Base-by-base conservation (phyloP, 2,797 vertebrate genomes). In the Anabas testudineus region DNA sequence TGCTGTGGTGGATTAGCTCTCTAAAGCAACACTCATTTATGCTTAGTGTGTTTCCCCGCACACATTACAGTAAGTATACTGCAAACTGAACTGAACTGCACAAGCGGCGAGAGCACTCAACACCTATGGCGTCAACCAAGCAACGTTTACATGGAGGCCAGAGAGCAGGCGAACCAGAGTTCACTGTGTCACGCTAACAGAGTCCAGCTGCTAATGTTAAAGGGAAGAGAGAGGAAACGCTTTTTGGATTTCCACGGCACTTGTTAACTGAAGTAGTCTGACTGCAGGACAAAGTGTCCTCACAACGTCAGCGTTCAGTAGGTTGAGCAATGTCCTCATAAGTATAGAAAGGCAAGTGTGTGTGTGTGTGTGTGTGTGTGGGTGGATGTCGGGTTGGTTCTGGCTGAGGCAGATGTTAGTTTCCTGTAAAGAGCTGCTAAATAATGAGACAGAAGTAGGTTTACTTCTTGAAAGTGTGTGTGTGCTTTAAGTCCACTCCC, bases 161-260 rank as follows among this genome's bases (percentile, higher is more conserved):
- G 47, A 66, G 53, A 73, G 64, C 42, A 26, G 47, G 71, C 32
- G 2, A 67, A 66, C 19, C 54, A 66, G 67, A 74, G 80, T 60
- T 79, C 66, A 77, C 42, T 63, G 62, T 73, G 74, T 74, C 59
- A 58, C 46, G 59, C 72, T 75, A 77, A 79, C 83, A 74, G 39
- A 76, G 66, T 62, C 74, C 81, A 86, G 78, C 80, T 89, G 80
- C 65, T 76, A 19, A 55, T 7, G 48, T 54, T 57, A 51, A 45
- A 58, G 39, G 62, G 21, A 45, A 58, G 39, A 62, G 21, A 63
- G 48, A 62, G 43, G 55, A 57, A 43, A 32, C 47, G 26, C 57
- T 36, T 57, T 64, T 57, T 64, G 59, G 49, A 80, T 62, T 59
- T 73, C 70, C 71, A 73, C 42, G 62, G 14, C 9, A 57, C 45